Evolutionary conservation across 2,888 invertebrate genomes (phyloP), one percentile per base, ranked within the genome.

Genomic region (Lymantria monacha): DNA sequence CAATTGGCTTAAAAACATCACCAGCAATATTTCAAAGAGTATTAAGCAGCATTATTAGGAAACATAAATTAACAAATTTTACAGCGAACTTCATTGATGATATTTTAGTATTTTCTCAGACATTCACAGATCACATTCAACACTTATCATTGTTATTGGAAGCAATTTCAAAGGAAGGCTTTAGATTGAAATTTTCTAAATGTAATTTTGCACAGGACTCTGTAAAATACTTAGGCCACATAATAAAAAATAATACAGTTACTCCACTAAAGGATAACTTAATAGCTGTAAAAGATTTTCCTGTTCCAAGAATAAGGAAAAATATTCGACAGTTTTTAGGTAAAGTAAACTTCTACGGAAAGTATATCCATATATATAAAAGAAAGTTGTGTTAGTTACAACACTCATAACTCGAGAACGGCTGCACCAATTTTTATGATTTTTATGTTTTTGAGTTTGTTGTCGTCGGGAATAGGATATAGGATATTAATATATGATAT

Each of bases 1-100:
- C 72, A 7, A 74, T 63, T 64, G 75, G 72, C 7, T 53, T 69
- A 12, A 72, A 69, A 49, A 66, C 73, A 0, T 38, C 38, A 7
- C 38, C 38, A 11, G 38, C 38, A n/a, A 38, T 38, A 11, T 38
- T 38, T 38, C 38, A 38, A n/a, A 38, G 38, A 38, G 7, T 64
- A 53, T 15, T 66, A n/a, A 48, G 62, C n/a, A 66, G 42, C 30
- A 64, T 68, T 11, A 44, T 61, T 38, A 56, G 57, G 38, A 38
- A 38, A 38, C 38, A 38, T n/a, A 38, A 38, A 9, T n/a, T 38
- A 38, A 11, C 38, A 12, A 31, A 31, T 42, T 50, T 50, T 42
- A 13, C 42, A 42, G 46, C 46, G 5, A 44, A 40, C 40, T 46
- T 22, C 10, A 51, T 51, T 0, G 46, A 46, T 13, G 46, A 51